Percentiles rank a stretch among this genome's conserved stretches.
These are phyloP conservation scores for Bugula neritina DNA, from an alignment of 2,888 invertebrate genomes.

Conservation along the genomic window DNA sequence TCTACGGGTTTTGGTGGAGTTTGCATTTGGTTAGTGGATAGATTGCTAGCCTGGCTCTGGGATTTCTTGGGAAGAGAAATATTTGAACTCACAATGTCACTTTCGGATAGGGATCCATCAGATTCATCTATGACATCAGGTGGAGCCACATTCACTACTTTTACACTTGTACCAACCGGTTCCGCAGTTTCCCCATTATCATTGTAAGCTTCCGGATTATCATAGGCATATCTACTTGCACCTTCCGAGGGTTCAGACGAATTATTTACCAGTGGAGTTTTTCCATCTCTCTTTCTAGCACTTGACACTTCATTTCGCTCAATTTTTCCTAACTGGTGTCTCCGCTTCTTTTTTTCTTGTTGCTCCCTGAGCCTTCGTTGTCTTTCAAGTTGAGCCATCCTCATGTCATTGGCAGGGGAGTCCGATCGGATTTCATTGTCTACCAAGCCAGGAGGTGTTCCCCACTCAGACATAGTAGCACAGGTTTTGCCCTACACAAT, in stretches of 20 bases:
- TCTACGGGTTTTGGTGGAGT: not conserved
- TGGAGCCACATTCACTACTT: slow-evolving; percentile 12
- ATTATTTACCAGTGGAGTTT: not conserved
- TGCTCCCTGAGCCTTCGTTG: slow-evolving; percentile 12
- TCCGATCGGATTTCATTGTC: not conserved
- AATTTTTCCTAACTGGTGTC: slow-evolving; percentile 17
- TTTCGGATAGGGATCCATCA: not conserved
- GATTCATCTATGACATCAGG: not conserved
- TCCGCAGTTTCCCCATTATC: not conserved
- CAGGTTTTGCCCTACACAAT: no score
- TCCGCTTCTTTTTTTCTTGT: slow-evolving; percentile 13
- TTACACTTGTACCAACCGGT: not conserved
- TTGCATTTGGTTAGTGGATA: slow-evolving; percentile 1
- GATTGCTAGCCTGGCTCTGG: slow-evolving; percentile 12
- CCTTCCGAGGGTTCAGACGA: not conserved
- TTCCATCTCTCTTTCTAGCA: slow-evolving; percentile 20
- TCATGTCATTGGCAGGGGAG: slow-evolving; percentile 21
- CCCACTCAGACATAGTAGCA: slow-evolving; percentile 17
- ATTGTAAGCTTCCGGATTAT: slow-evolving; percentile 22
- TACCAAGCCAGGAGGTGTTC: slow-evolving; percentile 11
- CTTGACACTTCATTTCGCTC: slow-evolving; percentile 14
- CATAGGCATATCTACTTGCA: slow-evolving; percentile 17
- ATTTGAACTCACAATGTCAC: not conserved
- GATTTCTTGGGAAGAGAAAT: not conserved
- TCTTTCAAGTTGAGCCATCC: slow-evolving; percentile 7